phyloP scores from a whole-genome alignment of 1,140 invertebrate genomes.

The Micrasema longulum region DNA sequence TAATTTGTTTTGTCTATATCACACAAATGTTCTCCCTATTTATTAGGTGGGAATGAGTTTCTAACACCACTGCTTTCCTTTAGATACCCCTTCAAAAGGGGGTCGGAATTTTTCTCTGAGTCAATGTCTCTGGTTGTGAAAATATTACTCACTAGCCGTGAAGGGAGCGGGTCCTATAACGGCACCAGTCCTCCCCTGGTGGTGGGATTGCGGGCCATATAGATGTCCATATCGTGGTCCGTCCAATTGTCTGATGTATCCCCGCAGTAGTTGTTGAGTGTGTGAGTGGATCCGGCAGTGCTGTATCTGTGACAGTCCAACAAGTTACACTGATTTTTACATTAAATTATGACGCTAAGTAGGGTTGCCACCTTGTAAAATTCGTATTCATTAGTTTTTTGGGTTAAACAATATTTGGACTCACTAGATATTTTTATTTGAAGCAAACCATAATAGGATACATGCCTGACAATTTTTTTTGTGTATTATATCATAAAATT shows the following conservation, averaged over 20 bases:
- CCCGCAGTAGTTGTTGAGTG: slow-evolving; percentile 78
- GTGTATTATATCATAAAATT: too few relatives aligned
- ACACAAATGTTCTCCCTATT: too few relatives aligned
- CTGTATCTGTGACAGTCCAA: slow-evolving; percentile 70
- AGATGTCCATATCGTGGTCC: slow-evolving; percentile 95
- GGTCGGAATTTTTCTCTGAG: too few relatives aligned
- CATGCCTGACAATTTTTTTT: neutral
- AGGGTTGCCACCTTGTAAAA: slow-evolving; percentile 18
- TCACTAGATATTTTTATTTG: neutral
- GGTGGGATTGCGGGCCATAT: slow-evolving; percentile 91
- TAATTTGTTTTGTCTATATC: too few relatives aligned
- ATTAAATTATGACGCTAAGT: slow-evolving; percentile 43
- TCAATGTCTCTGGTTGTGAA: too few relatives aligned
- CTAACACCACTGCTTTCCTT: too few relatives aligned
- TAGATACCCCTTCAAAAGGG: too few relatives aligned
- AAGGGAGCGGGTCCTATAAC: slow-evolving; percentile 69
- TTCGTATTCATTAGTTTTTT: too few relatives aligned
- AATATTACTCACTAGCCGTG: too few relatives aligned
- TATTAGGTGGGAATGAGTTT: too few relatives aligned
- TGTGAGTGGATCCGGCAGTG: slow-evolving; percentile 79
- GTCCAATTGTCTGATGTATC: slow-evolving; percentile 94
- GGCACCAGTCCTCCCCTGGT: slow-evolving; percentile 86
- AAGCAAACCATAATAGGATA: neutral
- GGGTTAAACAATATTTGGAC: neutral
- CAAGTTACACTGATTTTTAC: slow-evolving; percentile 54